Evolutionary conservation across 2,888 invertebrate species (phyloP), one percentile per base, ranked within the genome.

Genomic region (Minunthozetes semirufus): DNA sequence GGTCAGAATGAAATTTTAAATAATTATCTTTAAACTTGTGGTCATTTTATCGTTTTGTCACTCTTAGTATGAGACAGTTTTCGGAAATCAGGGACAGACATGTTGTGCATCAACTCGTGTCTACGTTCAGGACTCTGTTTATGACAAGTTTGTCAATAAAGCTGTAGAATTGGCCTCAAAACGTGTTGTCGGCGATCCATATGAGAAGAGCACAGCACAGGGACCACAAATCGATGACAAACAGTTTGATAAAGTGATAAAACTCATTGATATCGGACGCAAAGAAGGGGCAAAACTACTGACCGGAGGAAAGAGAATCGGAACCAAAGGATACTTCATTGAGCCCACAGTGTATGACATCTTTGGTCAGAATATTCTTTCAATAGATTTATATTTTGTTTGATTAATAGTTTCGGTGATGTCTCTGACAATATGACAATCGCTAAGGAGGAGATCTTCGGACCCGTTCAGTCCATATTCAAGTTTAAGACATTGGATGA

Each of bases 391-490:
- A n/a, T n/a, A n/a, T n/a, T n/a, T n/a, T n/a, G n/a, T n/a, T n/a
- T n/a, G n/a, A n/a, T n/a, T n/a, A n/a, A n/a, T n/a, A n/a, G n/a
- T n/a, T n/a, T n/a, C n/a, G n/a, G n/a, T n/a, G n/a, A n/a, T n/a
- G n/a, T n/a, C n/a, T n/a, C n/a, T n/a, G n/a, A n/a, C n/a, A n/a
- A n/a, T n/a, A n/a, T n/a, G n/a, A n/a, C n/a, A n/a, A n/a, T n/a
- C n/a, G n/a, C n/a, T n/a, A n/a, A n/a, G 33, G 77, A 77, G 61
- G 77, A 92, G 91, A 96, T 96, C 80, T 97, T 97, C 84, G 96
- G 96, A 0, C 96, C 96, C 0, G 96, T 97, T 50, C 95, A 95
- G 85, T 93, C 93, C 83, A 88, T 97, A 78, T 84, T 96, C 74
- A 92, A 91, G 82, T 97, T 96, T 85, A 90, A 91, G 76, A 84